Percentiles rank a stretch among this genome's conserved stretches.
phyloP scores from a whole-genome alignment of 2,888 invertebrate genomes.

The Papilio demoleus region DNA sequence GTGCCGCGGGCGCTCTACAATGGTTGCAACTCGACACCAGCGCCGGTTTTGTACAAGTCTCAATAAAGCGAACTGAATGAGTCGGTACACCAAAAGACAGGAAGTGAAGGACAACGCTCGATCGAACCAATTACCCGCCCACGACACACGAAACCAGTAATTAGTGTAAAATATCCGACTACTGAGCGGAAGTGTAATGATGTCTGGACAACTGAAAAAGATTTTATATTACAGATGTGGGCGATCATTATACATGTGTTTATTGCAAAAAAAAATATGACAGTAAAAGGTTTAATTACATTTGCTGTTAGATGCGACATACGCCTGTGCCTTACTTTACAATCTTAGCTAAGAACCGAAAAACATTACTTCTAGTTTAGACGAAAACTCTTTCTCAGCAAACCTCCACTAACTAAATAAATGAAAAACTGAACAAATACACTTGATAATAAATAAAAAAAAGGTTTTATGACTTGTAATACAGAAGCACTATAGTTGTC shows the following conservation, averaged over 20 bases:
- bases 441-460: not conserved
- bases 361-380: too few species aligned
- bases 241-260: not conserved
- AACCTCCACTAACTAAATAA: not conserved
- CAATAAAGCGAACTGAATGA: constrained; percentile 60
- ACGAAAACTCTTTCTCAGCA: not conserved
- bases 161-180: constrained; percentile 77
- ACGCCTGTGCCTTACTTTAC: too few species aligned
- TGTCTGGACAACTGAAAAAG: constrained; percentile 41
- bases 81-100: constrained; percentile 71
- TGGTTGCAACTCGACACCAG: constrained; percentile 70
- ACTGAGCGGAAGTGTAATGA: constrained; percentile 65
- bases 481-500: constrained; percentile 46
- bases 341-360: too few species aligned
- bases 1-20: constrained; percentile 66
- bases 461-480: constrained; percentile 40
- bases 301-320: not conserved
- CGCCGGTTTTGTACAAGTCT: constrained; percentile 64
- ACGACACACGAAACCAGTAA: constrained; percentile 79
- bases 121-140: constrained; percentile 81
- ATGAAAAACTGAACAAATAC: constrained; percentile 3
- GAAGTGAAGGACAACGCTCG: constrained; percentile 77
- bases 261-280: not conserved
- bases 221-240: constrained; percentile 6
- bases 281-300: not conserved